Conservation (phyloP, 2,113 vertebrate species). For the Pyxicephalus adspersus region DNA sequence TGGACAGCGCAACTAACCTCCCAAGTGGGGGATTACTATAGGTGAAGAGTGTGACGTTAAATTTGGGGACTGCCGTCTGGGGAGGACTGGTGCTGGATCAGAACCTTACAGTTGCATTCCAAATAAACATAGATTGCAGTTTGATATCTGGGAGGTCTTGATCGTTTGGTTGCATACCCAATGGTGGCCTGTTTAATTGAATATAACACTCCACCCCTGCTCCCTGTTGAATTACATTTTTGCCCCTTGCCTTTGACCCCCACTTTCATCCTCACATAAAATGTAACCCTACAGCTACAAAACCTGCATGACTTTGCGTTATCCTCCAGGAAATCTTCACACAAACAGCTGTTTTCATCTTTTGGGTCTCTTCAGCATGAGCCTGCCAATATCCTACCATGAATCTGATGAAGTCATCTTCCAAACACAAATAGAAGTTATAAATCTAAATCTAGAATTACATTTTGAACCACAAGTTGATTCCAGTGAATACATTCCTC, state of each 20-base stretch:
- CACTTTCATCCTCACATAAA: not conserved
- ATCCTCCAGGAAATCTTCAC: not conserved
- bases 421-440: not conserved
- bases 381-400: not conserved
- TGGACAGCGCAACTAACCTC: too few relatives aligned
- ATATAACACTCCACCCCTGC: not conserved
- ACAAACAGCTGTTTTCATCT: conserved; percentile 28
- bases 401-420: conserved; percentile 21
- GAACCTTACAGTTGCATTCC: too few relatives aligned
- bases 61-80: too few relatives aligned
- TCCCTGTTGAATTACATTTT: not conserved
- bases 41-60: too few relatives aligned
- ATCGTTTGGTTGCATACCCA: too few relatives aligned
- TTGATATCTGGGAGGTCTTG: too few relatives aligned
- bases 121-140: too few relatives aligned
- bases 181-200: too few relatives aligned
- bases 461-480: not conserved
- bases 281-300: not conserved
- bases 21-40: too few relatives aligned
- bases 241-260: not conserved
- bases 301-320: not conserved
- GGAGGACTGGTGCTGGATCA: too few relatives aligned
- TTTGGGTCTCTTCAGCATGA: conserved; percentile 16
- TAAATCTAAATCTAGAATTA: conserved; percentile 1
- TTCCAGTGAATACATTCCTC: too few relatives aligned